Evolutionary conservation across 2,113 vertebrate genomes (phyloP).

Genomic region (Erythrolamprus reginae): DNA sequence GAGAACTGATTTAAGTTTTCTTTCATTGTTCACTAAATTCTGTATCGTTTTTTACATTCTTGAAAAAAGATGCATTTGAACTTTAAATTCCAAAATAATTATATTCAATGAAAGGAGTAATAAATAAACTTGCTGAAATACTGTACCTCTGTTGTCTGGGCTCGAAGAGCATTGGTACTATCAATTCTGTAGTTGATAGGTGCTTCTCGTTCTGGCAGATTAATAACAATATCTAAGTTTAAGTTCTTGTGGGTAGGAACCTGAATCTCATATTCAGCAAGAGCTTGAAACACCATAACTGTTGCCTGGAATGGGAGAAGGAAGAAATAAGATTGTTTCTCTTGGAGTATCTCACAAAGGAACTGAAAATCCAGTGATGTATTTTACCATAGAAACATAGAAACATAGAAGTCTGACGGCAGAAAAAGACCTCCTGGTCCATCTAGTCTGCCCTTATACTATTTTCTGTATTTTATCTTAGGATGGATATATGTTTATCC

Average conservation of each 20-base stretch:
- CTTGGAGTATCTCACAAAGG: not conserved
- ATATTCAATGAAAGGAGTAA: not conserved
- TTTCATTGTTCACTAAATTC: not conserved
- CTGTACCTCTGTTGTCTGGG: constrained; percentile 70
- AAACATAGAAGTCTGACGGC: no score
- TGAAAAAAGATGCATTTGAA: not conserved
- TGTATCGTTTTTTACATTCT: not conserved
- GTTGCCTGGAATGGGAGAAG: constrained; percentile 72
- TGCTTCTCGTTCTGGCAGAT: constrained; percentile 62
- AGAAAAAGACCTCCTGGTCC: no score
- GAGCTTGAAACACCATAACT: constrained; percentile 84
- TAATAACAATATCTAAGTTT: constrained; percentile 74
- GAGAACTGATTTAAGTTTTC: not conserved
- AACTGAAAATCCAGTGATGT: not conserved
- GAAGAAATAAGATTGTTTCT: not conserved
- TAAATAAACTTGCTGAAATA: not conserved
- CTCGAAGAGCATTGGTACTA: constrained; percentile 48
- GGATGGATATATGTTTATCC: no score
- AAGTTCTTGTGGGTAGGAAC: constrained; percentile 48
- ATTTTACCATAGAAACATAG: no score
- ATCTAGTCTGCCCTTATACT: no score
- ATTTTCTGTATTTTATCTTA: no score
- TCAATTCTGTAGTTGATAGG: constrained; percentile 50
- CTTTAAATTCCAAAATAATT: not conserved
- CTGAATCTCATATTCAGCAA: constrained; percentile 73